Conservation (phyloP, 2,797 vertebrate species). For the Catharus ustulatus region DNA sequence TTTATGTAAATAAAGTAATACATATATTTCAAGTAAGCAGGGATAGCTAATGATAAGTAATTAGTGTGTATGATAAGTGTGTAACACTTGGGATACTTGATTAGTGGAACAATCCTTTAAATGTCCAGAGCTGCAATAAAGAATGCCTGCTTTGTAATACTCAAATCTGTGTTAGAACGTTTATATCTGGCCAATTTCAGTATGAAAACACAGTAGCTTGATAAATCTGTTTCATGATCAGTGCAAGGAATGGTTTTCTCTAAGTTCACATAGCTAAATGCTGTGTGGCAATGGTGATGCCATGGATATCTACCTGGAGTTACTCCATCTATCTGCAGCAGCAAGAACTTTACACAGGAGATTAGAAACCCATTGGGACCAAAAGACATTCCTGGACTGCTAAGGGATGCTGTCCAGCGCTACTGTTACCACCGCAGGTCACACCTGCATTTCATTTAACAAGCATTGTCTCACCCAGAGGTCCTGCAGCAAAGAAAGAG, state of each 20-base stretch:
- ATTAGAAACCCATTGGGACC: not conserved
- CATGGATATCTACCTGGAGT: not conserved
- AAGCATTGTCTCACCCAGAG: not conserved
- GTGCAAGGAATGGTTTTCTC: not conserved
- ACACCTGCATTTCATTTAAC: not conserved
- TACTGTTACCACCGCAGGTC: rapidly evolving
- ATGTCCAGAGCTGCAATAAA: not conserved
- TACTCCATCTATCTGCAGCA: not conserved
- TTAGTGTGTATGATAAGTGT: not conserved
- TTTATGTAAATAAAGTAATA: not conserved
- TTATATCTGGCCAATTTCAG: not conserved
- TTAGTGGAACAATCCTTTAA: not conserved
- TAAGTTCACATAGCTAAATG: not conserved
- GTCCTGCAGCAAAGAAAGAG: not conserved
- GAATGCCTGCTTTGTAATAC: not conserved
- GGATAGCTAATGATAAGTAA: not conserved
- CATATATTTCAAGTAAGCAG: not conserved
- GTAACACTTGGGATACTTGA: rapidly evolving
- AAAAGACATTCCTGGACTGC: not conserved
- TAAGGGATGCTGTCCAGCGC: not conserved
- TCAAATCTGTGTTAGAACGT: not conserved
- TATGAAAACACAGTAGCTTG: not conserved
- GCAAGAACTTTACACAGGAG: not conserved
- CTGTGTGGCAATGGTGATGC: not conserved
- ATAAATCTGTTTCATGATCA: not conserved